Conservation (phyloP, 2,797 vertebrate genomes). For the Dipus sagitta region DNA sequence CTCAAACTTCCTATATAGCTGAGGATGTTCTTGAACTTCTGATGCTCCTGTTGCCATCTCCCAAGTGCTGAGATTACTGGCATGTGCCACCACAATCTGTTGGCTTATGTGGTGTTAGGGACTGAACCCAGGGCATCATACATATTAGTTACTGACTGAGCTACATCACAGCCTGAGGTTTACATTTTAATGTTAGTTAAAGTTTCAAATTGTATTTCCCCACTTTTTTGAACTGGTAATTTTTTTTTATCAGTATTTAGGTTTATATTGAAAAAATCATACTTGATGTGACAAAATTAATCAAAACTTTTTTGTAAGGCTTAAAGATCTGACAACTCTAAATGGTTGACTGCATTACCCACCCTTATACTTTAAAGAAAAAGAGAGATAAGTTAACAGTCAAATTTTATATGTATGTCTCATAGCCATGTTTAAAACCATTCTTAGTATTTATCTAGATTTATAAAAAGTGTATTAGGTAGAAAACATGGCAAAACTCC, state of each 20-base stretch:
- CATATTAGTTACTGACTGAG: no score
- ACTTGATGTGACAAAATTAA: conserved; percentile 64
- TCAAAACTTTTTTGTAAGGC: conserved; percentile 61
- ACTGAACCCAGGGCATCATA: no score
- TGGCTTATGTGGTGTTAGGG: no score
- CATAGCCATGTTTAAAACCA: background rate
- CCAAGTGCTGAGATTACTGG: no score
- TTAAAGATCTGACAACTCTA: conserved; percentile 55
- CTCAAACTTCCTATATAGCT: no score
- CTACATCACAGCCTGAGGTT: background rate
- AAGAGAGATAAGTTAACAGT: conserved; percentile 58
- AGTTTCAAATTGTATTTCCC: conserved; percentile 35
- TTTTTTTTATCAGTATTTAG: conserved; percentile 62
- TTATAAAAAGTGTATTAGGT: conserved; percentile 32
- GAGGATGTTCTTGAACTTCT: no score
- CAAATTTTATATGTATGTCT: conserved; percentile 52
- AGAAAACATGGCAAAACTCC: conserved; percentile 46
- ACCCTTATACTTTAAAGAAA: conserved; percentile 36
- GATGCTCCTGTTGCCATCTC: no score
- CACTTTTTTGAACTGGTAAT: conserved; percentile 44
- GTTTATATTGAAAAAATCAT: conserved; percentile 50
- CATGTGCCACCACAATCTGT: no score
- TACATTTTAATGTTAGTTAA: conserved; percentile 46
- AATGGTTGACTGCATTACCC: conserved; percentile 15
- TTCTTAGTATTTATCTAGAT: conserved; percentile 46